Conservation (phyloP, 2,113 vertebrate genomes). For the Entomyzon cyanotis region DNA sequence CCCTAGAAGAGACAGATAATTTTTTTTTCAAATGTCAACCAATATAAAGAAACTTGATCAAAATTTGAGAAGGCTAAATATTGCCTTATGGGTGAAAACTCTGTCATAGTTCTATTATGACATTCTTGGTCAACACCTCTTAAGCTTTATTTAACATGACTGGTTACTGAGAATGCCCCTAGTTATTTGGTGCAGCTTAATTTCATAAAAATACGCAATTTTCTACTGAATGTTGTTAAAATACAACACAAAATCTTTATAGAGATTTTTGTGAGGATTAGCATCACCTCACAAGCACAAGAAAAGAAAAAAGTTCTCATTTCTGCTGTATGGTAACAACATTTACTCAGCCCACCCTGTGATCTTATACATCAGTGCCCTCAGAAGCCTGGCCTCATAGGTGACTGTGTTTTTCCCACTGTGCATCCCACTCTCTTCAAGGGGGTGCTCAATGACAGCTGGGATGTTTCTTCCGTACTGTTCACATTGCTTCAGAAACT, state of each 20-base stretch:
- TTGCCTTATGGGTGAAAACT: background rate
- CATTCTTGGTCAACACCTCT: background rate
- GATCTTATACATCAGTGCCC: slow-evolving; percentile 90
- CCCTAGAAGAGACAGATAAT: background rate
- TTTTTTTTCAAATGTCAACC: background rate
- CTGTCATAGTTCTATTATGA: background rate
- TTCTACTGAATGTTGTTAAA: background rate
- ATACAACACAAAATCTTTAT: background rate
- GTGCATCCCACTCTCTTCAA: slow-evolving; percentile 87
- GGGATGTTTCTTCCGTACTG: slow-evolving; percentile 85
- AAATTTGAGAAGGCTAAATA: background rate
- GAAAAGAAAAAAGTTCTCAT: background rate
- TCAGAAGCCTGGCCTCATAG: slow-evolving; percentile 89
- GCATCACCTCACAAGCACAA: background rate
- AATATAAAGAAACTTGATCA: background rate
- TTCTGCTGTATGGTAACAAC: background rate
- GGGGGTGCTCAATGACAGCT: slow-evolving; percentile 89
- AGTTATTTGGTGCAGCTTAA: background rate
- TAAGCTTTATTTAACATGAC: background rate
- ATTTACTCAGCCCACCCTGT: slow-evolving; percentile 84
- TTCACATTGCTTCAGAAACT: slow-evolving; percentile 95
- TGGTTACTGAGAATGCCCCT: background rate
- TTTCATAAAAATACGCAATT: background rate
- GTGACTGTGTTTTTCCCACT: slow-evolving; percentile 93
- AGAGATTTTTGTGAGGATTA: background rate